Evolutionary conservation across 2,797 vertebrate species (phyloP).

Genomic region (Myotis findleyi): DNA sequence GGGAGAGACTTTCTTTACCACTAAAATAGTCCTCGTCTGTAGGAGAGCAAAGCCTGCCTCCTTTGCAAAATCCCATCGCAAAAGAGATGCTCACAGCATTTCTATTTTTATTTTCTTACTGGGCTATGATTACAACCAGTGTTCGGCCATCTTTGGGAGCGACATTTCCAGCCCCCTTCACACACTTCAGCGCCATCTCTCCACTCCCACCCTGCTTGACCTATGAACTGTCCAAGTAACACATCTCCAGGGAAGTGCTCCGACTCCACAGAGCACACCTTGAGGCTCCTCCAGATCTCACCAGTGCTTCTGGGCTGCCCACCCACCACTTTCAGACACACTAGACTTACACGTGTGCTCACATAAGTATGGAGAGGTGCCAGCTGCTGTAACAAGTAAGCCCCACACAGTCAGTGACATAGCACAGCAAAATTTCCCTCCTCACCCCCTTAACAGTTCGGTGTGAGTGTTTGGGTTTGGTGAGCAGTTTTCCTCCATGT

Average conservation of each 20-base stretch:
- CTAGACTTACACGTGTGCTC: fast-evolving
- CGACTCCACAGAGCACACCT: not conserved
- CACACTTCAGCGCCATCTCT: fast-evolving
- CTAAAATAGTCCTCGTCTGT: not conserved
- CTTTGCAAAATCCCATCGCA: not conserved
- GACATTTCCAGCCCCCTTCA: not conserved
- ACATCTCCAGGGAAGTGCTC: not conserved
- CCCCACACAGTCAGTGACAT: fast-evolving
- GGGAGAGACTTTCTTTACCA: not conserved
- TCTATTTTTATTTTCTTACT: too few species aligned
- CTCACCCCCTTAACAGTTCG: fast-evolving
- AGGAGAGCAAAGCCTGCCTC: not conserved
- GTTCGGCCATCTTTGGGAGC: not conserved
- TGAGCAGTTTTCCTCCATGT: not conserved
- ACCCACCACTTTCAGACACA: fast-evolving
- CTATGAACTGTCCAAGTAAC: not conserved
- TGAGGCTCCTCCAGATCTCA: not conserved
- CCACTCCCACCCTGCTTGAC: not conserved
- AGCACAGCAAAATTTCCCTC: not conserved
- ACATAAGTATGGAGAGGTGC: fast-evolving
- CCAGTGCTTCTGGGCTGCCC: not conserved
- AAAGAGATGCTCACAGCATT: not conserved
- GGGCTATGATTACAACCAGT: not conserved
- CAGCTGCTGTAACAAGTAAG: not conserved
- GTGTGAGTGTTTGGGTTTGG: too few species aligned